Conservation (phyloP, 2,888 invertebrate genomes). For the Amiota minor region DNA sequence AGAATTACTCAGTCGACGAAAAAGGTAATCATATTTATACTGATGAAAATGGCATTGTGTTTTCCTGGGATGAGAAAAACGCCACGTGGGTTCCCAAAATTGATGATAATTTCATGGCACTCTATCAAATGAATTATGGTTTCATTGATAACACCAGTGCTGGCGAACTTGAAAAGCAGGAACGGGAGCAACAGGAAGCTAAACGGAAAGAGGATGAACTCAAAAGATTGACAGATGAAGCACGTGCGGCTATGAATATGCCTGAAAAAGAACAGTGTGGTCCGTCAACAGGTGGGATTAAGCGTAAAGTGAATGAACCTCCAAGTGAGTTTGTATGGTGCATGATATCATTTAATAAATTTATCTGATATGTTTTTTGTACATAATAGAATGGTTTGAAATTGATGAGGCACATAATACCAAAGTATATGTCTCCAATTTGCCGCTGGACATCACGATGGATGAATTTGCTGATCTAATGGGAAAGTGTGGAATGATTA, state of each 20-base stretch:
- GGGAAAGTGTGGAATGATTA: slow-evolving; percentile 96
- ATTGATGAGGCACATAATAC: slow-evolving; percentile 90
- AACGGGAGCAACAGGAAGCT: slow-evolving; percentile 52
- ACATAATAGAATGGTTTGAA: slow-evolving; percentile 91
- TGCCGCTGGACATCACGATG: slow-evolving; percentile 90
- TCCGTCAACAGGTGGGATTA: slow-evolving; percentile 59
- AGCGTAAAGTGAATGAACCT: slow-evolving; percentile 76
- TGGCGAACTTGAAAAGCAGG: slow-evolving; percentile 54
- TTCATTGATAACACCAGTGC: slow-evolving; percentile 79
- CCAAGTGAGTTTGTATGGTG: slow-evolving; percentile 70
- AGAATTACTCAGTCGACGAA: slow-evolving; percentile 82
- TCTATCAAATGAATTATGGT: slow-evolving; percentile 96
- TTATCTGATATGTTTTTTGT: neutral
- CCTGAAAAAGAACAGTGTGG: slow-evolving; percentile 33
- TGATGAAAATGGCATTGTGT: slow-evolving; percentile 90
- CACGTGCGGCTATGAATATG: slow-evolving; percentile 55
- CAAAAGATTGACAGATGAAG: slow-evolving; percentile 63
- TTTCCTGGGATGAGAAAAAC: slow-evolving; percentile 92
- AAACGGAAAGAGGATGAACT: slow-evolving; percentile 60
- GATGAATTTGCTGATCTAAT: slow-evolving; percentile 93
- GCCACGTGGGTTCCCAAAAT: slow-evolving; percentile 98
- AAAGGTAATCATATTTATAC: slow-evolving; percentile 86
- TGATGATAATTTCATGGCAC: slow-evolving; percentile 96
- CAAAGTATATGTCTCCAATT: slow-evolving; percentile 95
- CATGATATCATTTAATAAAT: slow-evolving; percentile 34